These are phyloP conservation scores for Epirrhoe alternata DNA, from an alignment of 2,888 invertebrate species.

Conservation along the genomic window DNA sequence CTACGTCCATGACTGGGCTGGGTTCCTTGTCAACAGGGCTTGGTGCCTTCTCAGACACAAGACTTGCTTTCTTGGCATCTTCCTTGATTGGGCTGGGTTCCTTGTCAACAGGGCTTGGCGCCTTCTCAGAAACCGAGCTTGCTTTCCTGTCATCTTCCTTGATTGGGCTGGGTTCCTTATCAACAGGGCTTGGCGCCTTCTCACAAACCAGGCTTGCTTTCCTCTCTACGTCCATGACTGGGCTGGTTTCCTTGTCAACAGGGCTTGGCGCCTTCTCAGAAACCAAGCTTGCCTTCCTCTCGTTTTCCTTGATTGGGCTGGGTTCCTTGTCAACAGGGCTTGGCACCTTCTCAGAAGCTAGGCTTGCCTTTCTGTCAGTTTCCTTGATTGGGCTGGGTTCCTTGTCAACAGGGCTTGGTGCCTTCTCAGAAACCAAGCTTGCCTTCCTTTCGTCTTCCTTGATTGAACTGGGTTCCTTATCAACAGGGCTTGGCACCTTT, in stretches of 20 bases:
- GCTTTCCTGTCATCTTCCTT: slow-evolving; percentile 19
- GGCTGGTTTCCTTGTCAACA: slow-evolving; percentile 33
- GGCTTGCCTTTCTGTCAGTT: not conserved
- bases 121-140: slow-evolving; percentile 18
- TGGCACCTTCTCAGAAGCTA: not conserved
- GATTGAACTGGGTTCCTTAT: no score
- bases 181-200: slow-evolving; percentile 25
- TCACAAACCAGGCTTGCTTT: slow-evolving; percentile 25
- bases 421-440: slow-evolving; percentile 5
- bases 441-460: not conserved
- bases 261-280: slow-evolving; percentile 12
- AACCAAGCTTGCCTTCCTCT: not conserved
- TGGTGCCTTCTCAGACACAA: not conserved
- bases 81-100: slow-evolving; percentile 7
- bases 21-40: not conserved
- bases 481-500: no score
- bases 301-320: slow-evolving; percentile 31
- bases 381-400: slow-evolving; percentile 1
- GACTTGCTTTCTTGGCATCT: slow-evolving; percentile 14
- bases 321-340: slow-evolving; percentile 24
- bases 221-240: slow-evolving; percentile 26
- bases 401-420: not conserved
- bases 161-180: slow-evolving; percentile 19
- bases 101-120: slow-evolving; percentile 18
- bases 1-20: slow-evolving; percentile 22